Evolutionary conservation across 2,888 invertebrate species (phyloP).

Genomic region (Ceriagrion tenellum): DNA sequence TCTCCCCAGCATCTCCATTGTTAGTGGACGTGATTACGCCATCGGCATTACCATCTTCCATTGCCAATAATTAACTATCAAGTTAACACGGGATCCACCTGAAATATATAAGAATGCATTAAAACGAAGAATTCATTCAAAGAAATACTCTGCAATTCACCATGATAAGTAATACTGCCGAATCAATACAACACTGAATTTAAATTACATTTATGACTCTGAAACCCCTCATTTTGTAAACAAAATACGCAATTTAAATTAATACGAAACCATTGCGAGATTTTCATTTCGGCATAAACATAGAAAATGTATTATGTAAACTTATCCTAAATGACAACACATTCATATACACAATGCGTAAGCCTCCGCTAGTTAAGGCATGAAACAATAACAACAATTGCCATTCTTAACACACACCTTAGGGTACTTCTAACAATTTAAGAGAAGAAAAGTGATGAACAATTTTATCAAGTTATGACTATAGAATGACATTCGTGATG

Average conservation of each 20-base stretch:
- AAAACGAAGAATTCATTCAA: background rate
- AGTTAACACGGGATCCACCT: background rate
- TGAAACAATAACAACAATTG: background rate
- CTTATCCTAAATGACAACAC: background rate
- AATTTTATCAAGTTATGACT: background rate
- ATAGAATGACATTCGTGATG: background rate
- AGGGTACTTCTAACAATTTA: background rate
- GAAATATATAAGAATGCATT: background rate
- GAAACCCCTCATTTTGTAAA: background rate
- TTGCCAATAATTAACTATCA: background rate
- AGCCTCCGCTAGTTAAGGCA: background rate
- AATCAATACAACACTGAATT: too few relatives aligned
- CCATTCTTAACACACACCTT: background rate
- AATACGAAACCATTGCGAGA: too few relatives aligned
- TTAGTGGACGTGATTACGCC: background rate
- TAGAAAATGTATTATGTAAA: background rate
- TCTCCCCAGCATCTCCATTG: background rate
- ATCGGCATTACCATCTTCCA: constrained; percentile 40
- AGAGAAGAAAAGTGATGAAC: background rate
- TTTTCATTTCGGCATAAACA: background rate
- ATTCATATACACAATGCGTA: background rate
- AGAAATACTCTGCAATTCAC: background rate
- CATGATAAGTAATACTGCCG: too few relatives aligned
- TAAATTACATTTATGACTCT: too few relatives aligned
- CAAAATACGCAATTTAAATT: too few relatives aligned